A percentile compares a stretch with the other conserved stretches of the same genome.
Evolutionary conservation across 2,888 invertebrate species (phyloP).

Genomic region (Ophion ventricosus): DNA sequence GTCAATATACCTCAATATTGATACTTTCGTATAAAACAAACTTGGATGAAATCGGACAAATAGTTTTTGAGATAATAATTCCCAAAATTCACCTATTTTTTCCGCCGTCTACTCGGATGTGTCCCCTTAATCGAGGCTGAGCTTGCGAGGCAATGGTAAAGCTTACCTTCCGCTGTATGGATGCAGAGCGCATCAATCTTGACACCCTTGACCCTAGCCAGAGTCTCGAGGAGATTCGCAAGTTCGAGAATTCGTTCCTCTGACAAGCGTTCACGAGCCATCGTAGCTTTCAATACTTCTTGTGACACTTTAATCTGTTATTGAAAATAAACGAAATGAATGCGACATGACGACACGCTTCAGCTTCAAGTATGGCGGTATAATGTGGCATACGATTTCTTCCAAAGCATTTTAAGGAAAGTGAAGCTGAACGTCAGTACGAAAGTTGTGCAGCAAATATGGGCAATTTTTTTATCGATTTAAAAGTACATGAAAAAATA

Average conservation of each 20-base stretch:
- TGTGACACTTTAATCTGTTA: constrained; percentile 39
- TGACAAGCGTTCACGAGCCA: constrained; percentile 42
- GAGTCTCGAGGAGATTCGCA: constrained; percentile 73
- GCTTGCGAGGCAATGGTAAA: neutral
- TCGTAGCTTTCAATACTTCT: constrained; percentile 8
- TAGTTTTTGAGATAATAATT: no score
- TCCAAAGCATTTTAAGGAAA: neutral
- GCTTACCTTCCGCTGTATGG: constrained; percentile 71
- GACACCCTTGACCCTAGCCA: constrained; percentile 71
- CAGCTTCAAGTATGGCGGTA: neutral
- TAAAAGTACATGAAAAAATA: neutral
- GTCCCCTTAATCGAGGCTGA: constrained; percentile 4
- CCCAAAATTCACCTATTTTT: no score
- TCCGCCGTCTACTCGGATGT: no score
- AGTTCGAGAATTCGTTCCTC: constrained; percentile 69
- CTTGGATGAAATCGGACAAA: no score
- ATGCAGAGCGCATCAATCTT: constrained; percentile 69
- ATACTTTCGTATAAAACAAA: no score
- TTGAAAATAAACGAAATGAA: neutral
- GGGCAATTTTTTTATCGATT: neutral
- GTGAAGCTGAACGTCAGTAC: neutral
- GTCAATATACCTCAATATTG: no score
- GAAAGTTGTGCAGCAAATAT: no score
- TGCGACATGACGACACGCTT: neutral
- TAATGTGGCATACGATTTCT: neutral